Evolutionary conservation across 2,113 vertebrate genomes (phyloP).

Genomic region (Cyphomyrus discorhynchus): DNA sequence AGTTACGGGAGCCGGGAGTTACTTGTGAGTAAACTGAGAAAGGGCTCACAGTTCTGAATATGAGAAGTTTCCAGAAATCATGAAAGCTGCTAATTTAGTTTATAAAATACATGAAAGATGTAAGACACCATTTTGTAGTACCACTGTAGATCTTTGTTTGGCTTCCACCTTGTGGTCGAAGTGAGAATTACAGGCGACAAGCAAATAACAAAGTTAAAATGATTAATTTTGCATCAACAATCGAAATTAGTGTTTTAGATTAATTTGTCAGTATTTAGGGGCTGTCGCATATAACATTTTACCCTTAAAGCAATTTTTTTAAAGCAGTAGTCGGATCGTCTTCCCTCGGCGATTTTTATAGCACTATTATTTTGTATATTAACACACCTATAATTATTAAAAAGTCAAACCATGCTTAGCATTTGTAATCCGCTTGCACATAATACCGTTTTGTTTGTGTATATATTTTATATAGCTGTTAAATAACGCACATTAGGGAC

Average conservation of each 20-base stretch:
- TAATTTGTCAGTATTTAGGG: not conserved
- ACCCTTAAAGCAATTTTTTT: not conserved
- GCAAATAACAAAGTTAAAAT: not conserved
- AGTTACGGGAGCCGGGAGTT: not conserved
- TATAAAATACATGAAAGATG: not conserved
- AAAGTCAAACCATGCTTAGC: not conserved
- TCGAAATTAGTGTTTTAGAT: not conserved
- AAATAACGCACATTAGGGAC: not conserved
- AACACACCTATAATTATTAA: not conserved
- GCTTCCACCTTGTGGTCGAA: not conserved
- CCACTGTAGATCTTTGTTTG: not conserved
- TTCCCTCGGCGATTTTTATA: not conserved
- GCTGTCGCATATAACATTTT: not conserved
- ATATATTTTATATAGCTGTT: not conserved
- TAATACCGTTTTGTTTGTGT: not conserved
- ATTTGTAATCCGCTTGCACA: not conserved
- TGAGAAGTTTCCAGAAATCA: not conserved
- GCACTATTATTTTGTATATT: not conserved
- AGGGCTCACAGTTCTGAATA: not conserved
- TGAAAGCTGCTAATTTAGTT: not conserved
- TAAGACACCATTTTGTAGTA: not conserved
- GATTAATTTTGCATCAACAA: not conserved
- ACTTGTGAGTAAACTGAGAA: not conserved
- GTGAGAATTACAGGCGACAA: not conserved
- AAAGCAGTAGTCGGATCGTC: not conserved